Percentiles rank a stretch among this genome's conserved stretches.
Conservation (phyloP, 2,888 invertebrate species). For the Beris morrisii region DNA sequence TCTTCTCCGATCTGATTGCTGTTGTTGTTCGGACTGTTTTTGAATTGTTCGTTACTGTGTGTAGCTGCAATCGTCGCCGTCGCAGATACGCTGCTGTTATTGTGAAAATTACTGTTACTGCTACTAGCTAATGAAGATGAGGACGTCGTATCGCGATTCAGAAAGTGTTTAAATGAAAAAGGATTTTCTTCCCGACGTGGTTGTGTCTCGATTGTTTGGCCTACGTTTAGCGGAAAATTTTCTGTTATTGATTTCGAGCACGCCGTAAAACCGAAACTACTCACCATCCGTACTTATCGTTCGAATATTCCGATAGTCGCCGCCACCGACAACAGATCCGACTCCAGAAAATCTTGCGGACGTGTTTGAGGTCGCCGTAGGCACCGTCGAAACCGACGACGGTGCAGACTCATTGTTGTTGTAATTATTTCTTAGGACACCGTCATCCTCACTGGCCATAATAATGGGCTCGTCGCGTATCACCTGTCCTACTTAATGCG, state of each 20-base stretch:
- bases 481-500: not conserved
- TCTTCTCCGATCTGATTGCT: conserved; percentile 21
- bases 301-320: conserved; percentile 17
- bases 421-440: conserved; percentile 32
- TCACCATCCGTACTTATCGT: conserved; percentile 8
- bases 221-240: not conserved
- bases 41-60: conserved; percentile 19
- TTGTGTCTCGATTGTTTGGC: conserved; percentile 34
- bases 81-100: conserved; percentile 38
- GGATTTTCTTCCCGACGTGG: conserved; percentile 67
- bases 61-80: conserved; percentile 25
- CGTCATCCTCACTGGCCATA: conserved; percentile 34
- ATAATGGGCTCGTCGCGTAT: not conserved
- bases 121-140: conserved; percentile 28
- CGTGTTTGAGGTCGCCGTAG: conserved; percentile 1
- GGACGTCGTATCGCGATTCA: conserved; percentile 62
- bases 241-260: too few species aligned
- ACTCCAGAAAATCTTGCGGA: conserved; percentile 16
- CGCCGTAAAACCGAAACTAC: not conserved
- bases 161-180: conserved; percentile 83
- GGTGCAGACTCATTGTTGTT: conserved; percentile 28
- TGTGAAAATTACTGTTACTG: conserved; percentile 40
- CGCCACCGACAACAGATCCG: conserved; percentile 21
- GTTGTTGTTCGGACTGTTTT: conserved; percentile 31
- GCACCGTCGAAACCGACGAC: not conserved